Base-by-base conservation (phyloP, 2,797 vertebrate genomes). In the Sarcoramphus papa region DNA sequence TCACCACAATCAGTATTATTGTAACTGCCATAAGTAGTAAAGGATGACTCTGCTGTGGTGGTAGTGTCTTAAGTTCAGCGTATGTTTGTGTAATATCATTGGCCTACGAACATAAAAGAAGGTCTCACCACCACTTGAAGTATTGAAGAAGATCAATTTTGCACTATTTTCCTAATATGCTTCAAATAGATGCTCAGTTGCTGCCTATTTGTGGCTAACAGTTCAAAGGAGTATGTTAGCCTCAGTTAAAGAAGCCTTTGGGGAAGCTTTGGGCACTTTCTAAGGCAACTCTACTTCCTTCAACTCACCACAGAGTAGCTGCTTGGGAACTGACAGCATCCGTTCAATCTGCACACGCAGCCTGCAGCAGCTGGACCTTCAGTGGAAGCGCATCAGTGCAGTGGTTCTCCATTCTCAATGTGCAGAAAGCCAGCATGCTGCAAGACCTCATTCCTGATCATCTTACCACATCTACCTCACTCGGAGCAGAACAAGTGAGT, bases 291-390 rank as follows among this genome's bases (percentile, higher is more conserved):
- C 10, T 50, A 0, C 7, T 79, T 85, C 31, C 27, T 78, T 70
- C 43, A 65, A 22, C 13, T 54, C 21, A 43, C 12, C 47, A 28
- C 51, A 59, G 7, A 50, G 10, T 6, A 59, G 5, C 33, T 81
- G 17, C 21, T 48, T 47, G 27, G 43, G 31, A 54, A 20, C 10
- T 45, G 18, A 3, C 12, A 40, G 3, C 28, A 6, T 57, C 18
- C 3, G 1, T 45, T 85, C 27, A 45, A 17, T 25, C 11, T 43
- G 3, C 3, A 4, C 16, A n/a, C 1, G 2, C 28, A 70, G 6
- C 6, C 17, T 75, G 28, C 40, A 73, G 24, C 27, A 56, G 6
- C 5, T 56, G 22, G 15, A 27, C 14, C 35, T 56, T 31, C 18
- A 48, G 8, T 19, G 30, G 6, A 24, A 56, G 17, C 51, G 14